Conservation (phyloP, 1,140 invertebrate species). For the Bombus ignitus region DNA sequence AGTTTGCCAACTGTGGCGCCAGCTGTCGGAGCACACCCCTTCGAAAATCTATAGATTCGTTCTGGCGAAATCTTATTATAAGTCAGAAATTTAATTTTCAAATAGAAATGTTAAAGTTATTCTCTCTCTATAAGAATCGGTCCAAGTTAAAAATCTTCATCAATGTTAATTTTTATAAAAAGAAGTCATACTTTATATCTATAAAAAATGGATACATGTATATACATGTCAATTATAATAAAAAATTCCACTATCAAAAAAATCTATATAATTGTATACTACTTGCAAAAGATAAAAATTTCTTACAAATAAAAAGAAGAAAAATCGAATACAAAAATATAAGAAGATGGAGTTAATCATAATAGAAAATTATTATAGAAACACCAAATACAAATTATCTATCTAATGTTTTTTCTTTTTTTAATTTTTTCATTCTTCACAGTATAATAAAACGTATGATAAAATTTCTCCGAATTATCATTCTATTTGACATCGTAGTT, state of each 20-base stretch:
- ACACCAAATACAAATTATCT: too few relatives aligned
- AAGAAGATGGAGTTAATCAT: too few relatives aligned
- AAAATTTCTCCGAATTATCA: background rate
- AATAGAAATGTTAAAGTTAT: background rate
- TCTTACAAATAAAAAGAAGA: too few relatives aligned
- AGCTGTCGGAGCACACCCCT: constrained; percentile 47
- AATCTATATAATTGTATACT: too few relatives aligned
- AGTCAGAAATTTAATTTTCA: background rate
- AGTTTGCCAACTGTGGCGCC: constrained; percentile 55
- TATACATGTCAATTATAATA: too few relatives aligned
- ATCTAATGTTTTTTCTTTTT: background rate
- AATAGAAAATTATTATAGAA: too few relatives aligned
- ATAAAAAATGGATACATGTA: too few relatives aligned
- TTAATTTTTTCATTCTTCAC: background rate
- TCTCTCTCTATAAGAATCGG: background rate
- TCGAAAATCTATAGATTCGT: background rate
- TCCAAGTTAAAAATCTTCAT: background rate
- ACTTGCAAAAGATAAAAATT: too few relatives aligned
- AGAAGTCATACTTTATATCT: too few relatives aligned
- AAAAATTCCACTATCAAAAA: too few relatives aligned
- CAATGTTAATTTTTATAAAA: background rate
- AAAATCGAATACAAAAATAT: too few relatives aligned
- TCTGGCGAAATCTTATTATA: background rate
- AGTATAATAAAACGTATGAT: too few relatives aligned
- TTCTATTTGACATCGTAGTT: background rate